Percentiles rank a stretch among this genome's conserved stretches.
Evolutionary conservation across 2,113 vertebrate genomes (phyloP).

Genomic region (Alectura lathami): DNA sequence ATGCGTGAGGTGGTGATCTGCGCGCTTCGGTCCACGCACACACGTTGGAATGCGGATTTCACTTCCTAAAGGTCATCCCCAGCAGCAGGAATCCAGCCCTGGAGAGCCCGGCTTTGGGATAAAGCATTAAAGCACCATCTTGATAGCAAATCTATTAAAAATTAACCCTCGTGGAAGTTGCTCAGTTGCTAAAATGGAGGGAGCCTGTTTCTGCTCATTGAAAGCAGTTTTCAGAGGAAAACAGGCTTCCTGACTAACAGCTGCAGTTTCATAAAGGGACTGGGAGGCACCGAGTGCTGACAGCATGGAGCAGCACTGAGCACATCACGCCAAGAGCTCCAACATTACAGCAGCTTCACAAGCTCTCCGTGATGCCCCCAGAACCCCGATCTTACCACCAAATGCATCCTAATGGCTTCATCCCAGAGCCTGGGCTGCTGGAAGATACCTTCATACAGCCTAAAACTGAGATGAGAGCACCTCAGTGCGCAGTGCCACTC

Average conservation of each 20-base stretch:
- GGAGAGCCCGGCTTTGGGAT: background rate
- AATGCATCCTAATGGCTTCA: background rate
- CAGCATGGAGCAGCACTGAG: background rate
- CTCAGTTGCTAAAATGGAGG: background rate
- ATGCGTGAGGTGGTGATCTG: rapidly evolving
- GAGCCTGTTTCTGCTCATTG: background rate
- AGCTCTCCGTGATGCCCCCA: rapidly evolving
- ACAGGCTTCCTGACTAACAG: background rate
- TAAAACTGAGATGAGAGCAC: too few relatives aligned
- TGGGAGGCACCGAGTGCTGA: rapidly evolving
- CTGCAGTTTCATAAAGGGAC: background rate
- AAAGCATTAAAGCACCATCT: background rate
- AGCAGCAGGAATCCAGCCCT: background rate
- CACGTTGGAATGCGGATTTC: background rate
- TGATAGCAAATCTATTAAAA: background rate
- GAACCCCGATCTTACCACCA: background rate
- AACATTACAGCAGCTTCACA: background rate
- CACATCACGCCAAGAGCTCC: rapidly evolving
- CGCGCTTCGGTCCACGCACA: background rate
- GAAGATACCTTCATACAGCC: too few relatives aligned
- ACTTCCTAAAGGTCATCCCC: background rate
- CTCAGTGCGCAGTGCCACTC: background rate
- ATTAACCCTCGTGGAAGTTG: background rate
- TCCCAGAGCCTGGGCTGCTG: background rate
- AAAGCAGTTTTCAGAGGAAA: background rate